Conservation (phyloP, 2,797 vertebrate genomes). For the Picus viridis region DNA sequence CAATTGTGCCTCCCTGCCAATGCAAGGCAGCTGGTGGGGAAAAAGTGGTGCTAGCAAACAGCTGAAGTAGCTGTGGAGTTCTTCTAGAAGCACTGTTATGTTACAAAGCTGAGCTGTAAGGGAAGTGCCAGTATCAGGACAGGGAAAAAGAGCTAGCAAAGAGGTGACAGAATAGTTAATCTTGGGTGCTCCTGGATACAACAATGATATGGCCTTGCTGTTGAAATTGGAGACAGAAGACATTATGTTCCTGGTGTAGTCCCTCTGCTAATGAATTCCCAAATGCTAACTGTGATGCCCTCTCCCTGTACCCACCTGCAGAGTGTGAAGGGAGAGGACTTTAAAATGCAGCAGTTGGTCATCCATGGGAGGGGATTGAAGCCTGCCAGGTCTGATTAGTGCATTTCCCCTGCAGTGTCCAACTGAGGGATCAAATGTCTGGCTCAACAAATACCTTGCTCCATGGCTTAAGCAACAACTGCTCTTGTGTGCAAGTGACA, state of each 20-base stretch:
- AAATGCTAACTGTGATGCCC: neutral
- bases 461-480: neutral
- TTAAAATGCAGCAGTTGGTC: constrained; percentile 35
- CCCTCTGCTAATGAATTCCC: neutral
- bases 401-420: neutral
- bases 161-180: neutral
- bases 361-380: neutral
- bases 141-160: neutral
- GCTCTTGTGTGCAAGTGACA: neutral
- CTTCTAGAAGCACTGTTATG: neutral
- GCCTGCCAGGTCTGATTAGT: neutral
- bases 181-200: neutral
- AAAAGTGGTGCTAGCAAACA: neutral
- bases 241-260: neutral
- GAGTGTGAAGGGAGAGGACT: neutral
- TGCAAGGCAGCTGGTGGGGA: constrained; percentile 5
- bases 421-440: neutral
- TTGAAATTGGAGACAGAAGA: neutral
- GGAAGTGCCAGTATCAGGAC: neutral
- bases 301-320: neutral
- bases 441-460: constrained; percentile 21
- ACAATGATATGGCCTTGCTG: neutral
- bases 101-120: neutral
- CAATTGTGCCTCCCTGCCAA: neutral
- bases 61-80: constrained; percentile 54